Evolutionary conservation across 2,113 vertebrate species (phyloP).

Genomic region (Bubo scandiacus): DNA sequence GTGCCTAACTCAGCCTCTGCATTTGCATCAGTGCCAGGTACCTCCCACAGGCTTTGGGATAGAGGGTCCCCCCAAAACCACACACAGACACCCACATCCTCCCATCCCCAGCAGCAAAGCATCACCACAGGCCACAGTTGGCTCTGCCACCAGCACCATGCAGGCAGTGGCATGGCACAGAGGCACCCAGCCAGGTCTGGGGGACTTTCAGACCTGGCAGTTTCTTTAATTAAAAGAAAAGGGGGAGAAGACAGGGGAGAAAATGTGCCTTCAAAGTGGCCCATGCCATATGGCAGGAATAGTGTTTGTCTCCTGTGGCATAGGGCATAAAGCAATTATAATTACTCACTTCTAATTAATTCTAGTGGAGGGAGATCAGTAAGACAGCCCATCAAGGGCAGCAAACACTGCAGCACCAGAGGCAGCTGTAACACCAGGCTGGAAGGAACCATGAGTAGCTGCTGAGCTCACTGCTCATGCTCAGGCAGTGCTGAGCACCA

Average conservation of each 20-base stretch:
- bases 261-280: neutral
- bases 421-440: accelerated
- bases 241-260: neutral
- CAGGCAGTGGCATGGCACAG: accelerated
- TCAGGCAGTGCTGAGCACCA: neutral
- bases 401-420: accelerated
- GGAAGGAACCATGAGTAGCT: accelerated
- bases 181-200: accelerated
- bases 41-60: no score
- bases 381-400: neutral
- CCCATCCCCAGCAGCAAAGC: neutral
- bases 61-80: neutral
- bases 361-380: neutral
- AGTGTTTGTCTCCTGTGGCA: neutral
- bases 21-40: neutral
- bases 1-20: neutral
- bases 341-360: conserved; percentile 1
- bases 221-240: neutral
- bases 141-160: accelerated
- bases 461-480: accelerated
- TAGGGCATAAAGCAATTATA: neutral
- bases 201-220: neutral
- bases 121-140: accelerated
- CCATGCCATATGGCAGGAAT: neutral
- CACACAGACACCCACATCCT: no score